Percentiles rank a stretch among this genome's conserved stretches.
Evolutionary conservation across 2,888 invertebrate species (phyloP).

Genomic region (Macropis europaea): DNA sequence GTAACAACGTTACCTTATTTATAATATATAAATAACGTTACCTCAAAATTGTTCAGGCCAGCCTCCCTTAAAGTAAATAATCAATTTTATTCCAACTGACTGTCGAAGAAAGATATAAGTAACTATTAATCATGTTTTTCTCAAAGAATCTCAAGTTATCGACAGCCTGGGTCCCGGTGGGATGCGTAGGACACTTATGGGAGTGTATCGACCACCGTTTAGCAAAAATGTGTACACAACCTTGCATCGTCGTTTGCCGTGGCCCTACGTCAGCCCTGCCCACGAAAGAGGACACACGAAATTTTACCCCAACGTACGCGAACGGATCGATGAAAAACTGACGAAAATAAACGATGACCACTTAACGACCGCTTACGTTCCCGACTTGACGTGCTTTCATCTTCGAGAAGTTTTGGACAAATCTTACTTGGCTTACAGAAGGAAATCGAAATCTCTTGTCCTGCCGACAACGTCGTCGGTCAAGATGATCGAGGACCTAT

Average conservation of each 20-base stretch:
- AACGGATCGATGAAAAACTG: slow-evolving; percentile 42
- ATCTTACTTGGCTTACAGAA: slow-evolving; percentile 22
- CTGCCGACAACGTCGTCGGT: not conserved
- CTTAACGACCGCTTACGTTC: slow-evolving; percentile 8
- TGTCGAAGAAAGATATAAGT: no score
- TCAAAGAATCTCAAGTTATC: not conserved
- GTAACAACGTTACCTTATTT: no score
- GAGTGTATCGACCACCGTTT: slow-evolving; percentile 22
- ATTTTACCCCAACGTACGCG: slow-evolving; percentile 38
- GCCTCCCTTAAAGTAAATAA: no score
- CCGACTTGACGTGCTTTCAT: slow-evolving; percentile 46
- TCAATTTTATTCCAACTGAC: no score
- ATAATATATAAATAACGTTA: no score
- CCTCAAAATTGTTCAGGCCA: no score
- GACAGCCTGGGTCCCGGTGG: not conserved
- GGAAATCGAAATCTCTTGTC: slow-evolving; percentile 8
- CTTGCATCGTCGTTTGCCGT: slow-evolving; percentile 51
- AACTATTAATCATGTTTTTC: no score
- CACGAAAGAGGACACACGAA: slow-evolving; percentile 46
- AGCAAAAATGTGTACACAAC: not conserved
- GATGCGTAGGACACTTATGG: slow-evolving; percentile 25
- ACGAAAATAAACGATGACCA: not conserved
- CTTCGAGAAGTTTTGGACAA: slow-evolving; percentile 9
- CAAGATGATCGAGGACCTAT: not conserved
- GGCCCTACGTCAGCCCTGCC: slow-evolving; percentile 40